These are phyloP conservation scores for Leptocoma aspasia DNA, from an alignment of 2,113 vertebrate genomes.

Conservation along the genomic window DNA sequence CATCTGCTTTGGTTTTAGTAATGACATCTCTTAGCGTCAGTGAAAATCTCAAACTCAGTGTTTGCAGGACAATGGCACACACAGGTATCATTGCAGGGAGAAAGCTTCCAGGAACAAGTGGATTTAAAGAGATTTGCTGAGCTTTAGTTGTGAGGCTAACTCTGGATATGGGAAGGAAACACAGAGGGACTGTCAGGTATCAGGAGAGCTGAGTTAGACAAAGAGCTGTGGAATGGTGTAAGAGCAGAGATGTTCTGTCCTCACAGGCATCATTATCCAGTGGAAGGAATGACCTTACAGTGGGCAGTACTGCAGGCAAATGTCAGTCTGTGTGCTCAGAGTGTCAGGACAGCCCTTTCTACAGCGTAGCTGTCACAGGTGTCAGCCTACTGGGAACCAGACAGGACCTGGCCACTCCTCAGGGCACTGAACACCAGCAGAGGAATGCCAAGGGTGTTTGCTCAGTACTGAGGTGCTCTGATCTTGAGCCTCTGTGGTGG, in stretches of 20 bases:
- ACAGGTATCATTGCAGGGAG: not conserved
- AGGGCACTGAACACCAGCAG: not conserved
- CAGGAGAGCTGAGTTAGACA: not conserved
- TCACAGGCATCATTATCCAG: not conserved
- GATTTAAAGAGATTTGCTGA: slow-evolving; percentile 3
- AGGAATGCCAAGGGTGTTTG: rapidly evolving
- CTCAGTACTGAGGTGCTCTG: not conserved
- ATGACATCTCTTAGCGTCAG: not conserved
- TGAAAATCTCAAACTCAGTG: not conserved
- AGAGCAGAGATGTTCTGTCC: not conserved
- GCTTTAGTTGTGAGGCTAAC: not conserved
- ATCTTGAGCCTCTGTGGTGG: not conserved
- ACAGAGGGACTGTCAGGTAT: not conserved
- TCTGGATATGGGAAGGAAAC: not conserved
- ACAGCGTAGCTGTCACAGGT: not conserved
- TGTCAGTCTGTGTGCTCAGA: not conserved
- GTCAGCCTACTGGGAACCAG: not conserved
- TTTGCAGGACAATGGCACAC: not conserved
- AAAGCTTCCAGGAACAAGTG: not conserved
- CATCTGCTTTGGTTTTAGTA: slow-evolving; percentile 18
- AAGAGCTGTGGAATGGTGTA: not conserved
- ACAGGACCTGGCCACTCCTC: not conserved
- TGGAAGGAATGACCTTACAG: not conserved
- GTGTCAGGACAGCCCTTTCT: not conserved
- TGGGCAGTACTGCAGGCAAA: not conserved